Evolutionary conservation across 23 tunicate genomes (phyloP).

Genomic region (Botrylloides violaceus): DNA sequence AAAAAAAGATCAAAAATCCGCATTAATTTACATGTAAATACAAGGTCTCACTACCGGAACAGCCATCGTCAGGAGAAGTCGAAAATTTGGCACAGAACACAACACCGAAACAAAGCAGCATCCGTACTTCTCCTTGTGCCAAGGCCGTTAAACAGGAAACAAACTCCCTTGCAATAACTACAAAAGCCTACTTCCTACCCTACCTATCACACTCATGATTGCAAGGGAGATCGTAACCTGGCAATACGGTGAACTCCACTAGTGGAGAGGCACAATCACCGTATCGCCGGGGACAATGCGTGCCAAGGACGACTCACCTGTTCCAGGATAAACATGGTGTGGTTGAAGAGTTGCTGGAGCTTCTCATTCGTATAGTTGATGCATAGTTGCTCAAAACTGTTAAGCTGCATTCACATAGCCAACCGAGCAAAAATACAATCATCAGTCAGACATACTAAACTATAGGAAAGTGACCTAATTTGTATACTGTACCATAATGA

Average conservation of each 20-base stretch:
- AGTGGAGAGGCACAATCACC: not conserved
- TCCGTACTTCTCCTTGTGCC: slow-evolving; percentile 17
- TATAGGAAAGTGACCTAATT: too few relatives aligned
- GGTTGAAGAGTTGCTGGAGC: slow-evolving; percentile 98
- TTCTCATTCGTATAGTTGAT: slow-evolving; percentile 99
- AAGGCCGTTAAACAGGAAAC: slow-evolving; percentile 10
- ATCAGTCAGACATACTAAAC: not conserved
- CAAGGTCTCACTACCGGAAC: not conserved
- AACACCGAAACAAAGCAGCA: not conserved
- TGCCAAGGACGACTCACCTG: slow-evolving; percentile 62
- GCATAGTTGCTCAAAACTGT: slow-evolving; percentile 97
- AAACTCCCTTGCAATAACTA: not conserved
- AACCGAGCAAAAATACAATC: not conserved
- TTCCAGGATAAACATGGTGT: slow-evolving; percentile 98
- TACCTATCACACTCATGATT: not conserved
- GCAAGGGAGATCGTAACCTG: slow-evolving; percentile 14
- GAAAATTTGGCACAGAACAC: not conserved
- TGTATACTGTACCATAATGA: too few relatives aligned
- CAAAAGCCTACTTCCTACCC: not conserved
- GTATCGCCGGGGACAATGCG: not conserved
- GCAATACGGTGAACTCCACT: not conserved
- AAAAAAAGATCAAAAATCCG: not conserved
- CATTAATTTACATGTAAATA: not conserved
- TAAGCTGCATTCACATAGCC: slow-evolving; percentile 41
- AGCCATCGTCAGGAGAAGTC: not conserved